Evolutionary conservation across 2,888 invertebrate genomes (phyloP).

Genomic region (Drosophila subquinaria): DNA sequence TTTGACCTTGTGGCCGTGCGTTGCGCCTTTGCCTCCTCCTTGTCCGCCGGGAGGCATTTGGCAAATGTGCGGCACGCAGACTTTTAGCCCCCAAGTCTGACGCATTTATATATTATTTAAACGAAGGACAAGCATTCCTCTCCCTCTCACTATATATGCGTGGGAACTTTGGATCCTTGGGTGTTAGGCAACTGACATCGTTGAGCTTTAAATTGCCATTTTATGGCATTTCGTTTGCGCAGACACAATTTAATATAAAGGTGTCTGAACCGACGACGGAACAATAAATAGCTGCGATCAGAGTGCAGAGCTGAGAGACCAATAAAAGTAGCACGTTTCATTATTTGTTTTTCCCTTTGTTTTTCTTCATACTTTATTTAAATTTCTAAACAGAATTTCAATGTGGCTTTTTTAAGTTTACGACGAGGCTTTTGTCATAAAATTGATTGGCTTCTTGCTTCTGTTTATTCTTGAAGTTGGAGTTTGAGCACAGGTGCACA

Average conservation of each 20-base stretch:
- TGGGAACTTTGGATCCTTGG: slow-evolving; percentile 59
- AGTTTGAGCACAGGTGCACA: slow-evolving; percentile 22
- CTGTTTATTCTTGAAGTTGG: too few relatives aligned
- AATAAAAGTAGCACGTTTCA: slow-evolving; percentile 39
- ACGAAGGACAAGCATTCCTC: slow-evolving; percentile 61
- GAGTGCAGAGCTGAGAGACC: slow-evolving; percentile 6
- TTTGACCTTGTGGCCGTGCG: slow-evolving; percentile 77
- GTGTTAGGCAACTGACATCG: slow-evolving; percentile 29
- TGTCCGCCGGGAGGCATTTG: slow-evolving; percentile 75
- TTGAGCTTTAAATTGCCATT: slow-evolving; percentile 69
- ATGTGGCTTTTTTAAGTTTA: slow-evolving; percentile 19
- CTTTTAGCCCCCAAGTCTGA: slow-evolving; percentile 58
- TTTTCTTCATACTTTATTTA: slow-evolving; percentile 23
- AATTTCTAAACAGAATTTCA: slow-evolving; percentile 26
- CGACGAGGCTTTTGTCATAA: slow-evolving; percentile 59
- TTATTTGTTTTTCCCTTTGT: slow-evolving; percentile 10
- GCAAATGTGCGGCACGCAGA: slow-evolving; percentile 77
- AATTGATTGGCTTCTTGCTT: slow-evolving; percentile 78
- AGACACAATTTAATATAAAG: slow-evolving; percentile 78
- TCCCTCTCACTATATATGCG: slow-evolving; percentile 44
- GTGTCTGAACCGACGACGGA: slow-evolving; percentile 65
- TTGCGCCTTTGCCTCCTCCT: slow-evolving; percentile 15
- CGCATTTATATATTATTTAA: slow-evolving; percentile 75
- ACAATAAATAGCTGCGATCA: slow-evolving; percentile 64
- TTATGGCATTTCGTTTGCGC: slow-evolving; percentile 69